Conservation (phyloP, 2,113 vertebrate species). For the Semnornis frantzii region DNA sequence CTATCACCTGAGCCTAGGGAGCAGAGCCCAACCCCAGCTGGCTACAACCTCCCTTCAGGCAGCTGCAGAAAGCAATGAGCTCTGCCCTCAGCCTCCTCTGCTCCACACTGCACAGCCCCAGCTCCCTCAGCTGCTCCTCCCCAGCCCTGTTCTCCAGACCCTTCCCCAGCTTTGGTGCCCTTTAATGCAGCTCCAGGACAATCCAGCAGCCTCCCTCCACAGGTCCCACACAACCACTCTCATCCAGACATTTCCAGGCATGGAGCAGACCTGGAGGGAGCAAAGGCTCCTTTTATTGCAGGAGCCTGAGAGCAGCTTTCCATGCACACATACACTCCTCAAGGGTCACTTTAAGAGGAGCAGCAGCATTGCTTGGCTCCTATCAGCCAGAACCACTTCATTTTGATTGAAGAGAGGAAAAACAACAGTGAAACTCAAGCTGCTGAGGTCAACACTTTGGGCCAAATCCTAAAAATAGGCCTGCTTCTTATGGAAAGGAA, state of each 20-base stretch:
- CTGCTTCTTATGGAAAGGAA: constrained; percentile 70
- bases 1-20: too few relatives aligned
- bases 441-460: constrained; percentile 39
- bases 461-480: constrained; percentile 77
- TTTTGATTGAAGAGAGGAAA: constrained; percentile 69
- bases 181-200: not conserved
- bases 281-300: constrained; percentile 29
- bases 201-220: not conserved
- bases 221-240: not conserved
- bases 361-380: not conserved
- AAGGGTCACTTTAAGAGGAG: constrained; percentile 47
- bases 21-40: too few relatives aligned
- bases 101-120: too few relatives aligned
- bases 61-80: too few relatives aligned
- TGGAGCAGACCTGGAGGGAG: not conserved
- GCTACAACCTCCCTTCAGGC: too few relatives aligned
- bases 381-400: constrained; percentile 44
- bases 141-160: too few relatives aligned
- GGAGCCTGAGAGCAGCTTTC: constrained; percentile 45
- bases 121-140: too few relatives aligned
- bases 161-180: too few relatives aligned
- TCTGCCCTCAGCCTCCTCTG: too few relatives aligned
- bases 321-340: not conserved
- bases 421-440: constrained; percentile 71
- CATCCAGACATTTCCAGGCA: constrained; percentile 38